A percentile compares a stretch with the other conserved stretches of the same genome.
Conservation (phyloP, 1,140 invertebrate genomes). For the Drosophila kanapiae region DNA sequence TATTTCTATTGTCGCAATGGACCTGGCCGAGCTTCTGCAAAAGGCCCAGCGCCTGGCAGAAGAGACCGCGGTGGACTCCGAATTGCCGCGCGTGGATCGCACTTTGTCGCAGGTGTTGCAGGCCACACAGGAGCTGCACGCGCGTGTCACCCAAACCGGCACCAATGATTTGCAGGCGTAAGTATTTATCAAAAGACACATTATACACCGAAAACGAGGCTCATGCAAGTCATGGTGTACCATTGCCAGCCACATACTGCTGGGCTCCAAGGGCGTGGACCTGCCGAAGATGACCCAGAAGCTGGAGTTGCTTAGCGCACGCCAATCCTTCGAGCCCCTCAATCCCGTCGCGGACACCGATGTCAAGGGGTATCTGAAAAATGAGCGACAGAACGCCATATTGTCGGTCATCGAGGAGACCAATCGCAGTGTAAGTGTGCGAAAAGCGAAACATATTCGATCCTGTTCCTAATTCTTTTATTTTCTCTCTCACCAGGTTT, state of each 20-base stretch:
- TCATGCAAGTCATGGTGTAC: not conserved
- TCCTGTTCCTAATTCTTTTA: not conserved
- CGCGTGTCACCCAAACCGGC: conserved; percentile 92
- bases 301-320: conserved; percentile 93
- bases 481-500: conserved; percentile 86
- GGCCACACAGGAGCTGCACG: conserved; percentile 95
- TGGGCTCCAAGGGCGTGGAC: conserved; percentile 97
- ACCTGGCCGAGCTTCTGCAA: conserved; percentile 94
- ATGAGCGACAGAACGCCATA: conserved; percentile 97
- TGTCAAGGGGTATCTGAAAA: conserved; percentile 94
- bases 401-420: conserved; percentile 96
- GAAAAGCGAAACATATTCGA: not conserved
- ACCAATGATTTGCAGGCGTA: conserved; percentile 97
- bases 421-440: conserved; percentile 90
- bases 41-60: conserved; percentile 96
- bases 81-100: conserved; percentile 94
- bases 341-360: conserved; percentile 96
- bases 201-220: not conserved
- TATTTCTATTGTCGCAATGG: conserved; percentile 76
- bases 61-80: conserved; percentile 93
- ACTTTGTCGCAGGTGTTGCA: conserved; percentile 96
- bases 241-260: conserved; percentile 92
- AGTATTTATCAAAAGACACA: conserved; percentile 79
- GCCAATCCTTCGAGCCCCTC: conserved; percentile 94
- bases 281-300: conserved; percentile 96